Base-by-base conservation (phyloP, 1,140 invertebrate genomes). In the Camponotus floridanus region DNA sequence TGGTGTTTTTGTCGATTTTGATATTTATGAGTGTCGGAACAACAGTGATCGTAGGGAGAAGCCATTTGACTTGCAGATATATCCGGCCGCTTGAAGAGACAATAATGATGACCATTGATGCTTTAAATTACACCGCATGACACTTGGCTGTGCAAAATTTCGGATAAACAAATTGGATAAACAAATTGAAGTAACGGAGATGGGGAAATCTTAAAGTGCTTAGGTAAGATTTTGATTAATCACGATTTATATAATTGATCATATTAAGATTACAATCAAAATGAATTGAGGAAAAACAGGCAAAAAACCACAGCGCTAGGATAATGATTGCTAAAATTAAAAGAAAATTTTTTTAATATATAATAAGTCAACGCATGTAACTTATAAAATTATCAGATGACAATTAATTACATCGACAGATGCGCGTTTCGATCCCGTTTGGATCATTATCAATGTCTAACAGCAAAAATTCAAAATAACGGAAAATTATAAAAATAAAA, bases 151-250 rank as follows among this genome's bases (percentile, higher is more conserved):
- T 57, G 18, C 26, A 59, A 48, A 21, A 1, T 71, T 81, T 21
- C 26, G 48, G 67, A 73, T 61, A 81, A 45, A 59, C 18, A 42
- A 39, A 18, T 36, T 81, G 6, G 67, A 73, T 61, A 81, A 45
- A 59, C 18, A 42, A 39, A 18, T 36, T 81, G 6, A 45, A 61
- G 39, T 33, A n/a, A 62, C 39, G 62, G 48, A 74, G 21, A 83
- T 83, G 79, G 31, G 26, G 13, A 73, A 31, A 61, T 3, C 15
- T 51, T 26, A 7, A 45, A 62, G 55, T 39, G 42, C n/a, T 74
- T 62, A 83, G 79, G 79, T 83, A 61, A 83, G 79, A 48, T 61
- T 61, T 15, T 18, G 48, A n/a, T 68, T 26, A 11, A 6, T 73
- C 18, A 45, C 7, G 3, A 59, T n/a, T 57, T 39, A 15, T 0